Evolutionary conservation across 2,113 vertebrate genomes (phyloP).

Genomic region (Collichthys lucidus): DNA sequence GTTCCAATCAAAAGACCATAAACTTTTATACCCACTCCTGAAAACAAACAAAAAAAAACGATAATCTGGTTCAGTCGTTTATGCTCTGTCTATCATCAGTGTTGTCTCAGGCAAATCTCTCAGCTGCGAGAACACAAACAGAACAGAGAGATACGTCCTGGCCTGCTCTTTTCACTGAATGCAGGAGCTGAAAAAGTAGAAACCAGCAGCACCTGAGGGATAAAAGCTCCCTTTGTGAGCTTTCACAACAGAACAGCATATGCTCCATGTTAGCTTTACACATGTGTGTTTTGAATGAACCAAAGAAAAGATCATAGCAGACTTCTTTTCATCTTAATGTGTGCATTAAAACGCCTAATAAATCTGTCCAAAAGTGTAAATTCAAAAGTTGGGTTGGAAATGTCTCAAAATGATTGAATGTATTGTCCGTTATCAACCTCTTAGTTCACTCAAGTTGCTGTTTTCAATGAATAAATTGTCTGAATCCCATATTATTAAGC

Average conservation of each 20-base stretch:
- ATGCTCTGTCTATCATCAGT: not conserved
- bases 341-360: not conserved
- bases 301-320: not conserved
- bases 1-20: not conserved
- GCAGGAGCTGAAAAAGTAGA: not conserved
- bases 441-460: not conserved
- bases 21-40: not conserved
- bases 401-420: too few species aligned
- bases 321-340: too few species aligned
- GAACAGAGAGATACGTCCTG: slow-evolving; percentile 2
- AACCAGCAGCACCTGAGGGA: slow-evolving; percentile 10
- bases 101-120: slow-evolving; percentile 33
- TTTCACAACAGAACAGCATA: not conserved
- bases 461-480: not conserved
- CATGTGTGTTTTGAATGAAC: too few species aligned
- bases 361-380: not conserved
- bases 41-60: not conserved
- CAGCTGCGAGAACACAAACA: slow-evolving; percentile 14
- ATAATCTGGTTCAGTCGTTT: not conserved
- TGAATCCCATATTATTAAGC: not conserved
- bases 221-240: not conserved
- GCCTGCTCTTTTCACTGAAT: not conserved
- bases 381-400: too few species aligned
- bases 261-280: not conserved
- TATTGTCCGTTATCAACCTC: too few species aligned